phyloP scores from a whole-genome alignment of 2,113 vertebrate species.

The Campylomormyrus tamandua region DNA sequence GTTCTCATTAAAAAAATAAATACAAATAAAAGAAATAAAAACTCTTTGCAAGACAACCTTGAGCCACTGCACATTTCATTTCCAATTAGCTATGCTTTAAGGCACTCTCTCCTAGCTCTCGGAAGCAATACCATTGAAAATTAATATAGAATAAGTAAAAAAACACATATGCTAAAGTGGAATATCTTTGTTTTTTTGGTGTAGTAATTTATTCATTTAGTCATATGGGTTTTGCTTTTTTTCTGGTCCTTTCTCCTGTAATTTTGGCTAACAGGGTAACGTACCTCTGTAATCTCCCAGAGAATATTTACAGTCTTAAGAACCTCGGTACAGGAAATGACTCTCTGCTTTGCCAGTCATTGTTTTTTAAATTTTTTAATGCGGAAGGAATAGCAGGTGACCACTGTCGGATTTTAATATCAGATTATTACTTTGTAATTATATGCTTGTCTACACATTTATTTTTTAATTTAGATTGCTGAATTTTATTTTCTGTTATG shows the following conservation, averaged over 20 bases:
- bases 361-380: not conserved
- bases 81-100: conserved; percentile 39
- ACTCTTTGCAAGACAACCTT: conserved; percentile 31
- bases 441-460: not conserved
- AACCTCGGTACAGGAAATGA: not conserved
- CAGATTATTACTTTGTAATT: not conserved
- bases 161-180: not conserved
- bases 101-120: conserved; percentile 20
- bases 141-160: not conserved
- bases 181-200: not conserved
- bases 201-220: not conserved
- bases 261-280: not conserved
- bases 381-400: not conserved
- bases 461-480: not conserved
- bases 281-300: not conserved
- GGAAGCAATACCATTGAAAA: conserved; percentile 21
- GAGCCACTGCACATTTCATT: conserved; percentile 30
- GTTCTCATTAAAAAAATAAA: conserved; percentile 49
- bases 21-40: not conserved
- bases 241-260: not conserved
- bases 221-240: not conserved
- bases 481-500: not conserved
- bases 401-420: not conserved
- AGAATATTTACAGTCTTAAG: not conserved
- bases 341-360: not conserved